A percentile compares a stretch with the other conserved stretches of the same genome.
Evolutionary conservation across 1,140 invertebrate genomes (phyloP).

Genomic region (Oryctes rhinoceros): DNA sequence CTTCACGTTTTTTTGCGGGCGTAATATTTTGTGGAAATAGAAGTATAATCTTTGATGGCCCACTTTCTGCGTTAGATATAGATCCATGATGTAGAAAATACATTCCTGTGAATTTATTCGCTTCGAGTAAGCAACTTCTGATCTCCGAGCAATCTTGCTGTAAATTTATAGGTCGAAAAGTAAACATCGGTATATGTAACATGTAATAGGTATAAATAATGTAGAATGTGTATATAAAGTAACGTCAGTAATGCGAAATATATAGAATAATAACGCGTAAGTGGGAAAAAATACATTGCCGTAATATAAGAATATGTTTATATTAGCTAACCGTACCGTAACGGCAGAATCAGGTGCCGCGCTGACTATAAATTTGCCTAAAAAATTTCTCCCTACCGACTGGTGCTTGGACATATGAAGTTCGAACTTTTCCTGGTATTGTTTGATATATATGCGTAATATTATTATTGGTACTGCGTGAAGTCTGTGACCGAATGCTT

Average conservation of each 20-base stretch:
- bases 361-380: no score
- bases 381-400: not conserved
- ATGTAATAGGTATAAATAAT: not conserved
- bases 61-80: not conserved
- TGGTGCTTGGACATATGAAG: not conserved
- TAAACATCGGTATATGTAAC: not conserved
- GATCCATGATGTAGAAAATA: not conserved
- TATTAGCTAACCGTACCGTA: conserved; percentile 7
- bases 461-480: not conserved
- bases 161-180: not conserved
- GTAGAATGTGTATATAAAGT: not conserved
- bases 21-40: not conserved
- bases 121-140: not conserved
- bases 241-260: not conserved
- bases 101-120: not conserved
- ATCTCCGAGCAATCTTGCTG: not conserved
- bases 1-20: not conserved
- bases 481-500: no score
- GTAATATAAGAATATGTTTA: not conserved
- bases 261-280: not conserved
- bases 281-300: not conserved
- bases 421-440: not conserved
- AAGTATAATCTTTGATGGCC: not conserved
- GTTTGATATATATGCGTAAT: not conserved
- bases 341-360: not conserved